Base-by-base conservation (phyloP, 2,797 vertebrate genomes). In the Diplodus sargus region DNA sequence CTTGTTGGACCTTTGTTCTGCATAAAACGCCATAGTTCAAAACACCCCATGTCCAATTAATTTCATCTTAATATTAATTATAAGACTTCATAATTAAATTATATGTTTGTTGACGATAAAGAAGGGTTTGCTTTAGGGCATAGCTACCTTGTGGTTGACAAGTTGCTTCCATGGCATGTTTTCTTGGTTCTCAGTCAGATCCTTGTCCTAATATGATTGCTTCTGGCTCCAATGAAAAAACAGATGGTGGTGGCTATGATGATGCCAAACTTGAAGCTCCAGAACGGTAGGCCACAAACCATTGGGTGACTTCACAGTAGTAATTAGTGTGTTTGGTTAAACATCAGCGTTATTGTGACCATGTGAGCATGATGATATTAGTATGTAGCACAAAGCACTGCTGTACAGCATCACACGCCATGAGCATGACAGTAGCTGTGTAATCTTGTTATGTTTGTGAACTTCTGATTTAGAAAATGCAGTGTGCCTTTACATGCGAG, bases 1-100 rank as follows among this genome's bases (percentile, higher is more conserved):
- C 67, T 68, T 84, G 54, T 78, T 78, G 70, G 76, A 72, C 54
- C 60, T 77, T 75, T 71, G 70, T 79, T 87, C 30, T n/a, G 56
- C 57, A 74, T 65, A 54, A 77, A 83, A 76, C 18, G 6, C 2
- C 23, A 11, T 34, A 6, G 3, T 81, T 59, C 43, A 42, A 76
- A 83, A 64, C 45, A 58, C 28, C 17, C 45, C 39, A 17, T 68
- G 56, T 69, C 62, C 28, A 74, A 17, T 39, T 75, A 70, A 4
- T 53, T 4, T 20, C 4, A 52, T 63, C 56, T 64, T 42, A 59
- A 48, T 78, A 49, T 70, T 66, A 64, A 75, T 78, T 47, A 52
- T 42, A 30, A 51, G 8, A 25, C 48, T 72, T 82, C 16, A 66
- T 83, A 62, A 30, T 84, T 78, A 52, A 65, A 80, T 81, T 4